phyloP scores from a whole-genome alignment of 1,140 invertebrate species.

The Heliothis virescens region DNA sequence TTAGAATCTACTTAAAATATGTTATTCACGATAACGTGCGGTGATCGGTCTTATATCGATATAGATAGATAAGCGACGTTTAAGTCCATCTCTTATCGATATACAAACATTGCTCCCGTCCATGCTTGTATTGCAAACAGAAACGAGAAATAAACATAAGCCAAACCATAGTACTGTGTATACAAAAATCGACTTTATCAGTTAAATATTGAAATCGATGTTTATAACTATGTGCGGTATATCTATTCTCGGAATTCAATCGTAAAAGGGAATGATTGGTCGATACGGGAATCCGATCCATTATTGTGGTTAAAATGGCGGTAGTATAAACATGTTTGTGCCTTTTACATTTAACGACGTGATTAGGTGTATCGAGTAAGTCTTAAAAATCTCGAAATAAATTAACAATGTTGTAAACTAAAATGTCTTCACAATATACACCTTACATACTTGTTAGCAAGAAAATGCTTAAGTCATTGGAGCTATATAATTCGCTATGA shows the following conservation, averaged over 20 bases:
- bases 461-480: not conserved
- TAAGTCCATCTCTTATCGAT: constrained; percentile 64
- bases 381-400: constrained; percentile 34
- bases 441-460: not conserved
- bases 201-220: constrained; percentile 47
- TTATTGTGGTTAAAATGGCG: constrained; percentile 22
- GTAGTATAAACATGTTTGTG: constrained; percentile 29
- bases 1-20: constrained; percentile 53
- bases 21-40: constrained; percentile 49
- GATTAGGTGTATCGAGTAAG: constrained; percentile 18
- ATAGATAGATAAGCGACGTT: constrained; percentile 52
- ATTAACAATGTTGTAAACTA: not conserved
- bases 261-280: constrained; percentile 43
- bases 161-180: constrained; percentile 23
- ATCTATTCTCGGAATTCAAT: constrained; percentile 42
- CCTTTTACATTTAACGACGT: constrained; percentile 40
- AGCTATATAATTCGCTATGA: too few species aligned
- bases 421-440: not conserved
- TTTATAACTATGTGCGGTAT: constrained; percentile 8
- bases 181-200: constrained; percentile 39
- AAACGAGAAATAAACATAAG: constrained; percentile 42
- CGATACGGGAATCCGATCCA: constrained; percentile 10
- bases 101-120: constrained; percentile 69
- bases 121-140: constrained; percentile 44
- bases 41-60: constrained; percentile 54